These are phyloP conservation scores for Sinodicranocentrus sp. DNA, from an alignment of 2,888 invertebrate genomes.

Conservation along the genomic window DNA sequence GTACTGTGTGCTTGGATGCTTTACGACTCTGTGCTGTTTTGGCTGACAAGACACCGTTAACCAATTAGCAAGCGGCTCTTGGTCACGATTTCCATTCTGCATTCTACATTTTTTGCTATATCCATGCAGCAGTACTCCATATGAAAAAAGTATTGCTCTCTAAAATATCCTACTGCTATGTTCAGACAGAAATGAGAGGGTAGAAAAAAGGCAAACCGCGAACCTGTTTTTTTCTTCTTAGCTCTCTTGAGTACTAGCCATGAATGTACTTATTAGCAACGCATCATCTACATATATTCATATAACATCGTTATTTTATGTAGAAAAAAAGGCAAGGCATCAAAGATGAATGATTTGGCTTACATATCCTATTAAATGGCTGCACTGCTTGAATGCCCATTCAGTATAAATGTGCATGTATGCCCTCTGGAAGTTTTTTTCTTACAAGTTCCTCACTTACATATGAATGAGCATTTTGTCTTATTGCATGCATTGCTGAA, in stretches of 20 bases:
- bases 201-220: not conserved
- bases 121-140: slow-evolving; percentile 35
- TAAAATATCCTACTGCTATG: not conserved
- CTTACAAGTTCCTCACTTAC: slow-evolving; percentile 40
- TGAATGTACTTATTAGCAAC: not conserved
- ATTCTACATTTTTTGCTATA: slow-evolving; percentile 58
- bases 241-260: not conserved
- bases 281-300: not conserved
- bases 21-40: slow-evolving; percentile 49
- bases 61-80: slow-evolving; percentile 67
- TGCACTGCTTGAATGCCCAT: no score
- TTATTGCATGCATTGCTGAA: not conserved
- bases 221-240: slow-evolving; percentile 23
- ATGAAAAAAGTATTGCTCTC: not conserved
- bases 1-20: not conserved
- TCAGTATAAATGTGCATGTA: not conserved
- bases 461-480: not conserved
- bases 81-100: slow-evolving; percentile 62
- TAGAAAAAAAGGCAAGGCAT: slow-evolving; percentile 39
- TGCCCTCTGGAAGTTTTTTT: slow-evolving; percentile 67
- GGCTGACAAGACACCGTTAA: slow-evolving; percentile 63
- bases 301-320: not conserved
- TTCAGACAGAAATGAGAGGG: slow-evolving; percentile 30
- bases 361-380: no score
- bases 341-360: slow-evolving; percentile 59